Conservation (phyloP, 2,113 vertebrate genomes). For the Gambusia affinis region DNA sequence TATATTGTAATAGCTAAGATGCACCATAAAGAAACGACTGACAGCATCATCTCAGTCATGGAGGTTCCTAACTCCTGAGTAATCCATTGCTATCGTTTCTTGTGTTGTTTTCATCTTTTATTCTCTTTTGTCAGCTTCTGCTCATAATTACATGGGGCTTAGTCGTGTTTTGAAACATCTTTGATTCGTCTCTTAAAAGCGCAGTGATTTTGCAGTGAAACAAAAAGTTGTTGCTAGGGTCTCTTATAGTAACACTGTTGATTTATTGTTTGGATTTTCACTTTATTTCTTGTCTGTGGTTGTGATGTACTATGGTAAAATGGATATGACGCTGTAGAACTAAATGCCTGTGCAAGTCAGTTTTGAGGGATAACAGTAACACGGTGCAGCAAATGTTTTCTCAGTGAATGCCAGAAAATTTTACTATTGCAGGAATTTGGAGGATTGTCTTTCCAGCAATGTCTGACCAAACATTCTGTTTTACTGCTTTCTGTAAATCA, state of each 20-base stretch:
- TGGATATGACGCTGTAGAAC: conserved; percentile 12
- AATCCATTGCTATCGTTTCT: conserved; percentile 51
- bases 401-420: conserved; percentile 63
- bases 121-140: conserved; percentile 25
- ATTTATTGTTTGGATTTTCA: background rate
- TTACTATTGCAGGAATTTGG: conserved; percentile 53
- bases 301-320: conserved; percentile 9
- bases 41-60: conserved; percentile 18
- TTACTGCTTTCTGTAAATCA: conserved; percentile 8
- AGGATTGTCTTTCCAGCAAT: conserved; percentile 67
- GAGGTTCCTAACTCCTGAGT: conserved; percentile 36
- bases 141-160: conserved; percentile 61
- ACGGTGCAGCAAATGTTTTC: conserved; percentile 60
- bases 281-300: background rate
- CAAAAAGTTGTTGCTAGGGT: conserved; percentile 7
- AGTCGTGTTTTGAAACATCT: conserved; percentile 49
- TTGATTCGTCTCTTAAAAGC: conserved; percentile 53
- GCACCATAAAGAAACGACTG: conserved; percentile 44
- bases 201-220: conserved; percentile 34
- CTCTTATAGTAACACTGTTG: background rate
- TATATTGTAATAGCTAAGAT: conserved; percentile 17
- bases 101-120: conserved; percentile 47
- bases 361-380: conserved; percentile 40
- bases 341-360: conserved; percentile 43
- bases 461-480: conserved; percentile 44